A percentile compares a stretch with the other conserved stretches of the same genome.
phyloP scores from a whole-genome alignment of 2,797 vertebrate species.

The Sebastes ruberrimus region DNA sequence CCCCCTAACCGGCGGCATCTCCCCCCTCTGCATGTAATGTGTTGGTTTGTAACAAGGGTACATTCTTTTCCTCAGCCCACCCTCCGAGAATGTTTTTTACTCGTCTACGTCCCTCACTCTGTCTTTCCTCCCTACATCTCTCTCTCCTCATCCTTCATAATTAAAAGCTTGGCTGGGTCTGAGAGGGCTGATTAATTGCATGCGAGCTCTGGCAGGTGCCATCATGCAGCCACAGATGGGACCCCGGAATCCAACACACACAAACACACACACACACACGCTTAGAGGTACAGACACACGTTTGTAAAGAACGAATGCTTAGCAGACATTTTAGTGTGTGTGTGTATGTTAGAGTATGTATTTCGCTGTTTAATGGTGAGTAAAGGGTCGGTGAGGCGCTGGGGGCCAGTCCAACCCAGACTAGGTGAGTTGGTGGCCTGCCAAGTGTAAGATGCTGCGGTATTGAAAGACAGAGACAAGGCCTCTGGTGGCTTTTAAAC shows the following conservation, averaged over 20 bases:
- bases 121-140: conserved; percentile 33
- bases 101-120: conserved; percentile 22
- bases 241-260: background rate
- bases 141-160: conserved; percentile 71
- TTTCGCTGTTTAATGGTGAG: conserved; percentile 57
- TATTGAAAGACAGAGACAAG: conserved; percentile 51
- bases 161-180: conserved; percentile 70
- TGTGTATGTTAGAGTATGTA: background rate
- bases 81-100: background rate
- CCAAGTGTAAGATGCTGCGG: conserved; percentile 52
- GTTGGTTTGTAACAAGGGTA: conserved; percentile 35
- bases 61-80: conserved; percentile 13
- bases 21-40: conserved; percentile 28
- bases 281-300: background rate
- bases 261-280: background rate
- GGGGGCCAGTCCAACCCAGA: conserved; percentile 35
- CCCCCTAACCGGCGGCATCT: conserved; percentile 5
- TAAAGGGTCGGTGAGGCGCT: conserved; percentile 34
- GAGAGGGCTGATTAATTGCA: conserved; percentile 76
- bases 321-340: conserved; percentile 9
- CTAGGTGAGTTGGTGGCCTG: conserved; percentile 62
- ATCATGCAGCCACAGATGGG: conserved; percentile 63
- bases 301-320: conserved; percentile 8
- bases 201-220: conserved; percentile 66
- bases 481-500: conserved; percentile 70